Conservation (phyloP, 2,113 vertebrate species). For the Halcyon malimbica region DNA sequence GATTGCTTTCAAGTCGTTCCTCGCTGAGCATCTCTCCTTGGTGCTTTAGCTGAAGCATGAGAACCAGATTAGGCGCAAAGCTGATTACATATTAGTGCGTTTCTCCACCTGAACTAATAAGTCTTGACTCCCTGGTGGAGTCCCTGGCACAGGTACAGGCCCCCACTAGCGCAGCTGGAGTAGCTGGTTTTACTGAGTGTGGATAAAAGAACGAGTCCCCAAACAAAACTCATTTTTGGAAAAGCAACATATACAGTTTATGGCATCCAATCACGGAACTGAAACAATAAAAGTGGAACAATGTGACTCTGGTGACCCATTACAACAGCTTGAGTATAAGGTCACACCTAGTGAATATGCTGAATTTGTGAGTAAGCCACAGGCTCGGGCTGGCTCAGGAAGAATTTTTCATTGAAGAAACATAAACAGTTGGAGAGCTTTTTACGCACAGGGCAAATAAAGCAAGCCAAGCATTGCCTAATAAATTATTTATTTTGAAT, state of each 20-base stretch:
- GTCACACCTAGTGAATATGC: background rate
- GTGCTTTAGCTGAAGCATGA: background rate
- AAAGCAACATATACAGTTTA: background rate
- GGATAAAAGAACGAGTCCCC: background rate
- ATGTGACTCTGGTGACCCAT: conserved; percentile 38
- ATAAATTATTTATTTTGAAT: conserved; percentile 28
- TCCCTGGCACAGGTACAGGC: background rate
- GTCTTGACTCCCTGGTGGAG: background rate
- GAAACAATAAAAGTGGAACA: background rate
- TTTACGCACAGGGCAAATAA: conserved; percentile 17
- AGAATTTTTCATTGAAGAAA: conserved; percentile 18
- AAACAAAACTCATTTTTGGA: background rate
- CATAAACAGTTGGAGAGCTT: background rate
- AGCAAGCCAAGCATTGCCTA: conserved; percentile 7
- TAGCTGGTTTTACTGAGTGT: background rate
- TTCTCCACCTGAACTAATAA: background rate
- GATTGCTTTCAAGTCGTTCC: background rate
- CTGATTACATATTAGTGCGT: background rate
- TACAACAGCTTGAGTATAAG: background rate
- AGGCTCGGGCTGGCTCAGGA: background rate
- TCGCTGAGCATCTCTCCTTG: background rate
- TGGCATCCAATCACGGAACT: background rate
- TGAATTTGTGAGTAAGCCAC: background rate
- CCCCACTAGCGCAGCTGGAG: background rate
- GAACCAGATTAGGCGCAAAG: background rate